Base-by-base conservation (phyloP, 2,113 vertebrate species). In the Rhizomys pruinosus region DNA sequence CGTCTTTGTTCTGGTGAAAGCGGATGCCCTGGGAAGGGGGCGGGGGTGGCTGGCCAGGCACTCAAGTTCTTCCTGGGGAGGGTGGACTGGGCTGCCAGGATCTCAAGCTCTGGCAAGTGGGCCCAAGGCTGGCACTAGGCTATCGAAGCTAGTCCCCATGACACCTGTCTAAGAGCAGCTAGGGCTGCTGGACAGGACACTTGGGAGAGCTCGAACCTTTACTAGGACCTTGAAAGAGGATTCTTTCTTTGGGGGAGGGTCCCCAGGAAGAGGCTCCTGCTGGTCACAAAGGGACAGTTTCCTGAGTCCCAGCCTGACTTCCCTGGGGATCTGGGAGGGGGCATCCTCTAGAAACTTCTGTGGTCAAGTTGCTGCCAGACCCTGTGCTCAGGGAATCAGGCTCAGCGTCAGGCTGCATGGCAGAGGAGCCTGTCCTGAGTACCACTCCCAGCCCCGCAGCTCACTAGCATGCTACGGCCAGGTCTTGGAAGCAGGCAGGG, bases 1-100 rank as follows among this genome's bases (percentile, higher is more conserved):
- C 71, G 91, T 93, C 97, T 98, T 98, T 98, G 98, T 98, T 98
- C 97, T 98, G 85, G 92, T 78, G 5, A 90, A 87, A 97, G 95
- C 96, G 97, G 97, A 96, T 7, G 92, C 95, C 95, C 95, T 81
- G 92, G 96, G 94, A 97, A 97, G 85, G 47, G 80, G 87, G 96
- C 0, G 7, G 96, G 84, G 95, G 95, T 59, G 39, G 89, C 74
- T 97, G 97, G 94, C 96, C 91, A 22, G 0, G 84, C 92, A 92
- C 32, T 68, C 37, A 91, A 34, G 0, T 52, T 52, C 47, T 52
- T 52, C 0, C 29, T 23, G 42, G 39, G 88, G 55, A 16, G 37
- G 42, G 69, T 0, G 7, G 25, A 42, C 37, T 10, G 1, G 71
- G 69, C 64, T 7, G 69, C 42, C 1, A 1, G 16, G 7, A 34